Evolutionary conservation across 2,113 vertebrate genomes (phyloP).

Genomic region (Notarius lentiginosus): DNA sequence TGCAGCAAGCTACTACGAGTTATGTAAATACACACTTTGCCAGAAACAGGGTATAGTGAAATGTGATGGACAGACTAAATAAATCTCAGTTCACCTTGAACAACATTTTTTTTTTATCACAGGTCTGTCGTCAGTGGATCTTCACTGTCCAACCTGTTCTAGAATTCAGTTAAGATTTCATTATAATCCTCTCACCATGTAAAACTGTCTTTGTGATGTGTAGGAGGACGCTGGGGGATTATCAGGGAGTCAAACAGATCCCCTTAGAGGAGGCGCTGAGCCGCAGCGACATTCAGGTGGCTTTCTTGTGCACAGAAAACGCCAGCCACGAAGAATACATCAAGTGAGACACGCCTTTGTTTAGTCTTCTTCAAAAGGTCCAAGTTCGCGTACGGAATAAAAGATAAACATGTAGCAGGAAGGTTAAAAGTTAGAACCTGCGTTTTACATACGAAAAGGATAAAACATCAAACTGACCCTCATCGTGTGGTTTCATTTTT

Average conservation of each 20-base stretch:
- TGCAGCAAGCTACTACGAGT: too few species aligned
- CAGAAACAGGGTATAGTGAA: too few species aligned
- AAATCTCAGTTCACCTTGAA: too few species aligned
- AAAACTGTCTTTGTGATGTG: background rate
- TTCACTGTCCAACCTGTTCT: too few species aligned
- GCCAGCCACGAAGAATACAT: slow-evolving; percentile 78
- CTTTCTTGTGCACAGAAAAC: slow-evolving; percentile 89
- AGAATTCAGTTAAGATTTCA: background rate
- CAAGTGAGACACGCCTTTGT: slow-evolving; percentile 69
- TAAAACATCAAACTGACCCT: too few species aligned
- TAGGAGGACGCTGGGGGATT: slow-evolving; percentile 78
- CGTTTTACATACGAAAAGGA: too few species aligned
- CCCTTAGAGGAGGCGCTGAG: slow-evolving; percentile 78
- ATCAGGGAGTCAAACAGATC: slow-evolving; percentile 80
- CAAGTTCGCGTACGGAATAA: too few species aligned
- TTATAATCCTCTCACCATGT: background rate
- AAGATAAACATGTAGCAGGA: background rate
- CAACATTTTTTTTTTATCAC: too few species aligned
- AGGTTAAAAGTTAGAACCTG: background rate
- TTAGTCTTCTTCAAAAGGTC: background rate
- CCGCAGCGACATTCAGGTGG: slow-evolving; percentile 79
- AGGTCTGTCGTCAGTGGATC: too few species aligned
- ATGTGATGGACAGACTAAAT: too few species aligned
- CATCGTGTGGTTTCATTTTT: background rate
- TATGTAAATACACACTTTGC: too few species aligned